Evolutionary conservation across 2,888 invertebrate species (phyloP).

Genomic region (Phoronis australis): DNA sequence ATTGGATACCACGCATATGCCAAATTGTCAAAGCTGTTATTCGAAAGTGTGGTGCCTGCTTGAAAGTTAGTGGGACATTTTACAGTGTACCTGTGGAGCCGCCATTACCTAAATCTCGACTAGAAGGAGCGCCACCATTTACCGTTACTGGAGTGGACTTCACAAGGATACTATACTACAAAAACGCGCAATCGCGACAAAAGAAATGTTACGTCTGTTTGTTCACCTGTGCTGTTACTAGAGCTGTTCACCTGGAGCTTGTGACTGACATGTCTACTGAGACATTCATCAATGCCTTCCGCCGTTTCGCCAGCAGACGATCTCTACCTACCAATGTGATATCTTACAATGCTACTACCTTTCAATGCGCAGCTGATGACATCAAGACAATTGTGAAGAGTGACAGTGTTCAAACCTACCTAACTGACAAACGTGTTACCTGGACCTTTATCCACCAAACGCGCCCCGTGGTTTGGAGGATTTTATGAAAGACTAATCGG

Average conservation of each 20-base stretch:
- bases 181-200: no score
- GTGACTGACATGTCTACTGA: no score
- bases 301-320: neutral
- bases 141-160: no score
- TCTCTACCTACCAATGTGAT: neutral
- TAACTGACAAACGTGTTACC: constrained; percentile 4
- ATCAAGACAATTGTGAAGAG: constrained; percentile 1
- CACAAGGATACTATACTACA: constrained; percentile 8
- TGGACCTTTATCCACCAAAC: no score
- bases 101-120: no score
- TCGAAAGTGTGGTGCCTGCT: constrained; percentile 12
- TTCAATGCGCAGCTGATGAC: constrained; percentile 6
- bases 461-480: no score
- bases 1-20: constrained; percentile 12
- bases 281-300: neutral
- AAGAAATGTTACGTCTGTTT: neutral
- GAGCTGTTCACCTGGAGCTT: neutral
- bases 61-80: constrained; percentile 9
- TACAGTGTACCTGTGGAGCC: constrained; percentile 10
- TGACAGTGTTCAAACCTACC: neutral
- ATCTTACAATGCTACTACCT: neutral
- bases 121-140: no score
- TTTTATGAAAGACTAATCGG: no score
- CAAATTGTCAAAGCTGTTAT: constrained; percentile 6
- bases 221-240: neutral